Base-by-base conservation (phyloP, 1,140 invertebrate genomes). In the Lepidotrigona ventralis region DNA sequence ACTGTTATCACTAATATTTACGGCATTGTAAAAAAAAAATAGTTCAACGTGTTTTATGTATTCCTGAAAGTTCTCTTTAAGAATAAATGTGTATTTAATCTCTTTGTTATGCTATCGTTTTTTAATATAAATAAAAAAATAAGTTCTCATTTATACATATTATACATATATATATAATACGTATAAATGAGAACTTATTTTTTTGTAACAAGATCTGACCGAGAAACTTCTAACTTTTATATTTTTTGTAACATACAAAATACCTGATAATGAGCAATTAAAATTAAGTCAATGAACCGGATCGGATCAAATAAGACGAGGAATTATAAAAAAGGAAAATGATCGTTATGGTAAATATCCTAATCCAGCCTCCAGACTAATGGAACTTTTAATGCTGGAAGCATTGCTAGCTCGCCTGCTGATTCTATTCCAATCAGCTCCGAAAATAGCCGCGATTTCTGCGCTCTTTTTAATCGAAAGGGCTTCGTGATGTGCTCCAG, bases 391-490 rank as follows among this genome's bases (percentile, higher is more conserved):
- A 56, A 92, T 84, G 85, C 93, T 94, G 9, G 93, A 93, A 3
- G 91, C 90, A 68, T 93, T 94, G 70, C 93, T 91, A 19, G 89
- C 81, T 72, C 92, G 86, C 76, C 92, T 91, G 33, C 91, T 92
- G 5, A 89, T 85, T 58, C 91, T 90, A 53, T 81, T 88, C 23
- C 86, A 86, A 23, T 89, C 86, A 2, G 86, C 88, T 0, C 92
- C 97, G 91, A 98, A 98, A 9, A 98, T 93, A 0, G 97, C 97
- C 0, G 97, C 97, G 85, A 98, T 98, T 93, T 98, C 98, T 0
- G 97, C 97, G 19, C 97, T 97, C 91, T 98, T 98, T 92, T 98
- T 98, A 15, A 98, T 97, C 51, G 97, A 97, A 0, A 98, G 93
- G 0, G 97, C 96, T 89, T 97, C 97, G 66, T 96, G 96, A 51